Evolutionary conservation across 2,888 invertebrate species (phyloP).

Genomic region (Pocota personata): DNA sequence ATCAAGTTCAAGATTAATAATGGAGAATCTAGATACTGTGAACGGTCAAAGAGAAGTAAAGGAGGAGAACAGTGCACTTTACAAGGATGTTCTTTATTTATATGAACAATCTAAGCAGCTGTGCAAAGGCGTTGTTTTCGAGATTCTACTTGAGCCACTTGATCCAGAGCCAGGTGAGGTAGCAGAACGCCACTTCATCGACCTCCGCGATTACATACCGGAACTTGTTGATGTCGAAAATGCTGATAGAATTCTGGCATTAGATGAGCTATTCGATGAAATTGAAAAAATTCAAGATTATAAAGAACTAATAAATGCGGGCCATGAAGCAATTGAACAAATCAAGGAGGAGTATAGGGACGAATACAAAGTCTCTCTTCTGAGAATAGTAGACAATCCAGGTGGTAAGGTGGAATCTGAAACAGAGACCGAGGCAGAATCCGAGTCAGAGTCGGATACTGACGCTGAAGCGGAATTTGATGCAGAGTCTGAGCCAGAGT

Average conservation of each 20-base stretch:
- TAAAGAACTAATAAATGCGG: not conserved
- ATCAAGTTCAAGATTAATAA: too few species aligned
- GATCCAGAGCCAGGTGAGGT: not conserved
- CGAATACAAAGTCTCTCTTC: not conserved
- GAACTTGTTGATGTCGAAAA: not conserved
- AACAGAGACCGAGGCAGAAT: too few species aligned
- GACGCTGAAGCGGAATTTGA: not conserved
- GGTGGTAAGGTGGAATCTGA: too few species aligned
- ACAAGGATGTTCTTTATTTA: not conserved
- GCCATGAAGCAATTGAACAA: not conserved
- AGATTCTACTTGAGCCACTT: not conserved
- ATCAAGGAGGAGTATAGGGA: not conserved
- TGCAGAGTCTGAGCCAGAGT: not conserved
- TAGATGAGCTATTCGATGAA: not conserved
- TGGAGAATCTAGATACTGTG: too few species aligned
- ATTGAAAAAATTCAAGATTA: not conserved
- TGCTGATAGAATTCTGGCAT: not conserved
- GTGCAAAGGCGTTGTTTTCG: not conserved
- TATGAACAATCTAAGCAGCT: not conserved
- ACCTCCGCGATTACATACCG: not conserved
- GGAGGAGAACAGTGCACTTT: too few species aligned
- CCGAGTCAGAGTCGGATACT: too few species aligned
- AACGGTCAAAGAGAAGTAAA: too few species aligned
- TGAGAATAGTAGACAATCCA: not conserved
- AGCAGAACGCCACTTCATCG: not conserved